These are phyloP conservation scores for Tetheella fluctuosa DNA, from an alignment of 2,888 invertebrate species.

Conservation along the genomic window DNA sequence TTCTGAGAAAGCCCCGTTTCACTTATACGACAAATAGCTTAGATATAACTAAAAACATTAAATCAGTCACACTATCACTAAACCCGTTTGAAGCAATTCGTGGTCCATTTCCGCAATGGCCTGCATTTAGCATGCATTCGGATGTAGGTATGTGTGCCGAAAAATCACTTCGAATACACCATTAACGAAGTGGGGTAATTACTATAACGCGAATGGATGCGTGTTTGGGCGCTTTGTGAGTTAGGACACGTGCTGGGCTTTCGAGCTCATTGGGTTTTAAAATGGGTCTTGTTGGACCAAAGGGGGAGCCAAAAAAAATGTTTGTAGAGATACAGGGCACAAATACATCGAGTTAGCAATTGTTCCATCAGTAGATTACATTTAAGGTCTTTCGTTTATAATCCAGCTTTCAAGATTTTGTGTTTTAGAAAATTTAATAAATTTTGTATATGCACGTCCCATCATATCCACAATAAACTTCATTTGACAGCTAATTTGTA, in stretches of 20 bases:
- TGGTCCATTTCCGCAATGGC: not conserved
- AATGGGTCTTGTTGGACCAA: not conserved
- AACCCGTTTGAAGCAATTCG: not conserved
- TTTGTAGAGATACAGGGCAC: no score
- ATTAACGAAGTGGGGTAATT: not conserved
- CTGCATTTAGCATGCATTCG: conserved; percentile 35
- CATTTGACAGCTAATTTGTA: no score
- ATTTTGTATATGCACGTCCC: no score
- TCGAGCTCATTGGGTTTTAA: not conserved
- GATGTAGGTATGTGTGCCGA: conserved; percentile 41
- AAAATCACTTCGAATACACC: not conserved
- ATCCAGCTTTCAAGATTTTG: no score
- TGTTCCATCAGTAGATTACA: no score
- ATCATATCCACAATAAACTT: no score
- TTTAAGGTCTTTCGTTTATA: no score
- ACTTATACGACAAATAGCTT: not conserved
- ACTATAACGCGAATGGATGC: not conserved
- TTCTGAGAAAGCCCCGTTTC: not conserved
- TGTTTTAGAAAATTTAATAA: no score
- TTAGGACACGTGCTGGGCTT: not conserved
- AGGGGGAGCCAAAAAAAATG: no score
- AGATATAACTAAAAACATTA: not conserved
- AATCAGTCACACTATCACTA: conserved; percentile 1
- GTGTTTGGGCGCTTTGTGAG: not conserved
- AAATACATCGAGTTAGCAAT: no score